These are phyloP conservation scores for Spheniscus mendiculus DNA, from an alignment of 2,113 vertebrate species.

Conservation along the genomic window DNA sequence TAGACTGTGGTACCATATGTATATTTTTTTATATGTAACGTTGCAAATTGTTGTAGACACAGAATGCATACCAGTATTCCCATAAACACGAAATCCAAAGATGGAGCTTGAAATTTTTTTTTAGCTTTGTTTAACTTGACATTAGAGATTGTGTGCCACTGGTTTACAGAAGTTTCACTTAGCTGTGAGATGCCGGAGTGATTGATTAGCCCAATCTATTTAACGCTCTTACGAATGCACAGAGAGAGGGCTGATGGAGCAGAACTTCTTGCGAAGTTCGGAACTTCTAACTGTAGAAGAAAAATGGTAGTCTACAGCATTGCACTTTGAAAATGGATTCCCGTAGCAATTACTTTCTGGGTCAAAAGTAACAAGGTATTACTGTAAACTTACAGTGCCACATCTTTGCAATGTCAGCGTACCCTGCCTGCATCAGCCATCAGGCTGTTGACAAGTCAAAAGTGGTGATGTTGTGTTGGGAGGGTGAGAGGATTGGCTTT, in stretches of 20 bases:
- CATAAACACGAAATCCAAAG: conserved; percentile 65
- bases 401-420: not conserved
- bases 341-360: not conserved
- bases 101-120: conserved; percentile 11
- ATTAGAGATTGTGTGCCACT: not conserved
- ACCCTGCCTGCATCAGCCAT: not conserved
- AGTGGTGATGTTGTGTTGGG: not conserved
- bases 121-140: not conserved
- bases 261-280: not conserved
- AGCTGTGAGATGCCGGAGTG: not conserved
- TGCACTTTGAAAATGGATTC: not conserved
- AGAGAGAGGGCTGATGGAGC: not conserved
- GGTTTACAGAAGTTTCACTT: not conserved
- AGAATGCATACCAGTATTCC: conserved; percentile 29
- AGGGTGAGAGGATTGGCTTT: not conserved
- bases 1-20: conserved; percentile 20
- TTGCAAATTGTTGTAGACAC: conserved; percentile 25
- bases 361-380: not conserved
- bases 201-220: not conserved
- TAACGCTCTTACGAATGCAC: not conserved
- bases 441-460: not conserved
- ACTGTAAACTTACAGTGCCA: not conserved
- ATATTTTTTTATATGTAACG: conserved; percentile 44
- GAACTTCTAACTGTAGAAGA: not conserved
- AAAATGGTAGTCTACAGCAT: not conserved